Conservation (phyloP, 2,113 vertebrate species). For the Eupsittula cactorum region DNA sequence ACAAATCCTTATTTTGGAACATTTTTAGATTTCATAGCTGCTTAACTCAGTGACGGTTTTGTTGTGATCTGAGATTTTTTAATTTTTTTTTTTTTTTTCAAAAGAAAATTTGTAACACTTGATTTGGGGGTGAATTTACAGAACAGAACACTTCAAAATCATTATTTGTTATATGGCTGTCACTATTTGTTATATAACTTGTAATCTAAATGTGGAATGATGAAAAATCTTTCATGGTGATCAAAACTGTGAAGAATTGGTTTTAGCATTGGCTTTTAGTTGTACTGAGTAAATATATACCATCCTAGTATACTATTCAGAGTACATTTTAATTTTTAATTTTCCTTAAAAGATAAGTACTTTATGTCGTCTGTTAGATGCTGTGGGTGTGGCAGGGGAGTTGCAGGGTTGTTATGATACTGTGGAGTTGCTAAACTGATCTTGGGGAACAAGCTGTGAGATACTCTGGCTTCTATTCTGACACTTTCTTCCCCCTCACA, state of each 20-base stretch:
- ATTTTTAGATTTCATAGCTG: constrained; percentile 57
- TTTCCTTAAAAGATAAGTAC: background rate
- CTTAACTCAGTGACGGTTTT: constrained; percentile 61
- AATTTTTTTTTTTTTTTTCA: background rate
- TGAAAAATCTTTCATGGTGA: constrained; percentile 25
- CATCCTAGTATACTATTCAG: background rate
- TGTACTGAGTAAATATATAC: background rate
- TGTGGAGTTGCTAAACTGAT: constrained; percentile 27
- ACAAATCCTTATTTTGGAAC: constrained; percentile 58
- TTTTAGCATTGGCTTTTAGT: constrained; percentile 17
- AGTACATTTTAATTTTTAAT: background rate
- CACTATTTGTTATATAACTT: constrained; percentile 48
- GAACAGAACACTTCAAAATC: background rate
- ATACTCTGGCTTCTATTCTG: constrained; percentile 83
- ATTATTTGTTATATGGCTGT: constrained; percentile 40
- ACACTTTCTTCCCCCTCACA: constrained; percentile 78
- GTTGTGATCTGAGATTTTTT: constrained; percentile 31
- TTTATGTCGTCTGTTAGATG: background rate
- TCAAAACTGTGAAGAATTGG: constrained; percentile 20
- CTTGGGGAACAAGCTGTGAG: constrained; percentile 47
- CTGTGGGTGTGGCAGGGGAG: background rate
- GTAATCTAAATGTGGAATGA: background rate
- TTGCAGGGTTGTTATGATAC: background rate
- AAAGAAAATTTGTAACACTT: constrained; percentile 58
- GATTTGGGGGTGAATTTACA: constrained; percentile 18